A percentile compares a stretch with the other conserved stretches of the same genome.
Conservation (phyloP, 1,140 invertebrate species). For the Xylocopa sonorina region DNA sequence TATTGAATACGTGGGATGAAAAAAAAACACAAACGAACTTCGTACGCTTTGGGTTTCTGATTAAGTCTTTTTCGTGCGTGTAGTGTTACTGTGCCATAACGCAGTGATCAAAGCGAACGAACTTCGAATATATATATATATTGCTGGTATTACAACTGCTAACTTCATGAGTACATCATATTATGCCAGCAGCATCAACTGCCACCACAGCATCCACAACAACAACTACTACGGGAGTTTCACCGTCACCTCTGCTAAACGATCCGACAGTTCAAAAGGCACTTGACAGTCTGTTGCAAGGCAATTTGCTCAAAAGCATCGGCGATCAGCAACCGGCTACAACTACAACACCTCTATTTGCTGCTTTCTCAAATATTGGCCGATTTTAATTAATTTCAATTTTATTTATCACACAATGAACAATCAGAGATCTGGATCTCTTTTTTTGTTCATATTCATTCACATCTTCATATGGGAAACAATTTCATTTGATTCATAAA, state of each 20-base stretch:
- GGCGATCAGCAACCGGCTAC: conserved; percentile 71
- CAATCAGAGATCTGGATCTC: background rate
- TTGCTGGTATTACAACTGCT: conserved; percentile 35
- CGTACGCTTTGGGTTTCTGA: conserved; percentile 52
- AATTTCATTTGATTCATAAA: no score
- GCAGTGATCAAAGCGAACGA: conserved; percentile 57
- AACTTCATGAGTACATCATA: conserved; percentile 58
- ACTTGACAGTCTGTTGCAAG: conserved; percentile 87
- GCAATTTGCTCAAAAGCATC: conserved; percentile 84
- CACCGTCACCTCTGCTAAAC: conserved; percentile 84
- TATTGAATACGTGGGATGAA: conserved; percentile 18
- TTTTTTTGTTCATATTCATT: background rate
- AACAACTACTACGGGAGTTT: conserved; percentile 70
- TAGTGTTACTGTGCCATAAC: conserved; percentile 42
- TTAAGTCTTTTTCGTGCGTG: conserved; percentile 18
- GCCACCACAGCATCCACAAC: conserved; percentile 65
- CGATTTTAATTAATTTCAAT: conserved; percentile 70
- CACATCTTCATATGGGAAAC: no score
- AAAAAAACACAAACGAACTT: conserved; percentile 46
- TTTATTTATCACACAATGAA: conserved; percentile 22
- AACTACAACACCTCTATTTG: conserved; percentile 75
- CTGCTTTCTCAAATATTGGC: conserved; percentile 79
- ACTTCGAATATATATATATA: conserved; percentile 54
- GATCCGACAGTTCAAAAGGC: conserved; percentile 90
- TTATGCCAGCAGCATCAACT: conserved; percentile 69